Base-by-base conservation (phyloP, 1,140 invertebrate genomes). In the Monochamus saltuarius region DNA sequence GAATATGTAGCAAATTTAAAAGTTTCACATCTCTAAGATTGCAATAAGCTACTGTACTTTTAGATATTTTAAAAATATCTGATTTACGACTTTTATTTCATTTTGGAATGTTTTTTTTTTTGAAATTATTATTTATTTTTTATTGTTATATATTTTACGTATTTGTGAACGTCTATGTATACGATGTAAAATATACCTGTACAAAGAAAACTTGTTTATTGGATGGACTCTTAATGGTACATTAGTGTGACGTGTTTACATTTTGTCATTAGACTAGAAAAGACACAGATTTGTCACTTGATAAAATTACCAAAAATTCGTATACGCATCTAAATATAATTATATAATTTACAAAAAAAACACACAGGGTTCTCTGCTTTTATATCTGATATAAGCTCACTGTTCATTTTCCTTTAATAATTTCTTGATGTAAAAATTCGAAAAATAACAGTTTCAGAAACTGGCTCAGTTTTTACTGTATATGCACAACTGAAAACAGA, bases 131-230 rank as follows among this genome's bases (percentile, higher is more conserved):
- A n/a, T 16, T 9, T 16, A 56, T 11, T 13, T 56, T 55, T n/a
- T 11, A 46, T 55, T 35, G 55, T 16, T 19, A 39, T 13, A 36
- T 51, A 40, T 6, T 6, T 7, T 36, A 17, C 22, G 54, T 14
- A 42, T 54, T 53, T 16, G 35, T 10, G 42, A 57, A 45, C 57
- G 58, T 64, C 57, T 60, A 63, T 63, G 62, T 64, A 64, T 64
- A 64, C 62, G 62, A 64, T 64, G 62, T 64, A 64, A 64, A 56
- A 64, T 64, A 64, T 64, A 51, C 46, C 49, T 64, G 62, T 64
- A 64, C 62, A 64, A 64, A 64, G 62, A 56, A 46, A 59, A 59
- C 56, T 59, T 49, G 61, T 64, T 59, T 59, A 50, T 60, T 64
- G 53, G 60, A 56, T 64, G 62, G 59, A 42, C 43, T 60, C 43